Conservation (phyloP, 2,888 invertebrate genomes). For the Dynastes maya region DNA sequence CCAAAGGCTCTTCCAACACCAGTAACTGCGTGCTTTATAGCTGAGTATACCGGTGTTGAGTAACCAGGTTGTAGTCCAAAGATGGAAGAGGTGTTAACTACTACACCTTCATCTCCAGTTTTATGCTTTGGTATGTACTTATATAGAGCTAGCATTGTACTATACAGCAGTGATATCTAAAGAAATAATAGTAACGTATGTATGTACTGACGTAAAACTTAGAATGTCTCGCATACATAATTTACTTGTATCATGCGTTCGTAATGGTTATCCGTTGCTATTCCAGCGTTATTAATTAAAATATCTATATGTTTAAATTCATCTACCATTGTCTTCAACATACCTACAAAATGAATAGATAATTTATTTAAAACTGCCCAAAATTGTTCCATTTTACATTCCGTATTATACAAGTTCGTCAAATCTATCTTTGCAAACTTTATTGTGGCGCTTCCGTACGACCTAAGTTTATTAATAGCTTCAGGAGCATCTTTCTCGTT, state of each 20-base stretch:
- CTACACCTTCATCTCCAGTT: slow-evolving; percentile 57
- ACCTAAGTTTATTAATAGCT: slow-evolving; percentile 20
- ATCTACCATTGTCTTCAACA: slow-evolving; percentile 44
- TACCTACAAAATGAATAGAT: slow-evolving; percentile 25
- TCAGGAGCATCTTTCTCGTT: slow-evolving; percentile 19
- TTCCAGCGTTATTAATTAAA: slow-evolving; percentile 47
- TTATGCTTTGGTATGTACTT: slow-evolving; percentile 60
- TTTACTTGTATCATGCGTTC: slow-evolving; percentile 43
- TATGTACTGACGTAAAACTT: no score
- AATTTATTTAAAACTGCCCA: no score
- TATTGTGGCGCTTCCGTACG: slow-evolving; percentile 37
- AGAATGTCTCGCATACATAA: slow-evolving; percentile 37
- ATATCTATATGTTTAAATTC: slow-evolving; percentile 48
- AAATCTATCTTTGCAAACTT: slow-evolving; percentile 44
- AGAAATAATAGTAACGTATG: background rate
- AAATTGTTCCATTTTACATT: slow-evolving; percentile 28
- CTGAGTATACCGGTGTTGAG: slow-evolving; percentile 54
- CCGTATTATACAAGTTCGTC: slow-evolving; percentile 10
- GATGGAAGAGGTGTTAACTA: slow-evolving; percentile 60
- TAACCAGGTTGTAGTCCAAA: slow-evolving; percentile 54
- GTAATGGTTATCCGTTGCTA: slow-evolving; percentile 33
- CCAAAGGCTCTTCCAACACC: slow-evolving; percentile 54
- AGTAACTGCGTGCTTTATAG: slow-evolving; percentile 58
- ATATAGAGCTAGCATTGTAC: slow-evolving; percentile 51
- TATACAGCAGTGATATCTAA: slow-evolving; percentile 40